Percentiles rank a stretch among this genome's conserved stretches.
Conservation (phyloP, 1,140 invertebrate species). For the Conus ventricosus region DNA sequence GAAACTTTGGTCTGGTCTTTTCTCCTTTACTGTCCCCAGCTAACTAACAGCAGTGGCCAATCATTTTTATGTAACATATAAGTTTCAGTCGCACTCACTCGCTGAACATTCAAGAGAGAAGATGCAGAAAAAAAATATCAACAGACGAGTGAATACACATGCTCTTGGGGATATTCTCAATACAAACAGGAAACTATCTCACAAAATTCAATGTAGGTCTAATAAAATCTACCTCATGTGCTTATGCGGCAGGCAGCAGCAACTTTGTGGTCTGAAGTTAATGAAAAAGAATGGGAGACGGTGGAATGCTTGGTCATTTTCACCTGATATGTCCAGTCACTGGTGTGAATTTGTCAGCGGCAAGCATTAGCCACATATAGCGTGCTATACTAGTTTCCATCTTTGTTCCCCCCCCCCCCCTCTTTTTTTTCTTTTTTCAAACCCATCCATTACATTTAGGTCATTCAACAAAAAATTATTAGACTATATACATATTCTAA, state of each 20-base stretch:
- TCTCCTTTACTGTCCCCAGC: background rate
- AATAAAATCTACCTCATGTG: background rate
- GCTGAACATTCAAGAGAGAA: background rate
- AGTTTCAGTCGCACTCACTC: slow-evolving; percentile 10
- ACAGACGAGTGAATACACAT: background rate
- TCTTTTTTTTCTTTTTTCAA: background rate
- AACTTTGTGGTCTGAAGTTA: background rate
- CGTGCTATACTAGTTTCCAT: background rate
- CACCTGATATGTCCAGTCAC: slow-evolving; percentile 36
- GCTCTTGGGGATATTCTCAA: background rate
- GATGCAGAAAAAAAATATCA: background rate
- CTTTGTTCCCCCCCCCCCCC: background rate
- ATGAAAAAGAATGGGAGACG: background rate
- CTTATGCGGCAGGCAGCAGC: background rate
- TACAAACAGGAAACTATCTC: background rate
- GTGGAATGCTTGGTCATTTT: slow-evolving; percentile 38
- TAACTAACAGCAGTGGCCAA: slow-evolving; percentile 8
- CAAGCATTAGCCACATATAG: slow-evolving; percentile 22
- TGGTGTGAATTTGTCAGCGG: slow-evolving; percentile 21
- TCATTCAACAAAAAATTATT: background rate
- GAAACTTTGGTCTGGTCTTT: too few species aligned
- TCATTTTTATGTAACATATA: background rate
- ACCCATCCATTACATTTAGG: background rate
- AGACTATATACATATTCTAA: too few species aligned
- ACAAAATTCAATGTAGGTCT: background rate